A percentile compares a stretch with the other conserved stretches of the same genome.
Evolutionary conservation across 2,888 invertebrate species (phyloP).

Genomic region (Coremacera marginata): DNA sequence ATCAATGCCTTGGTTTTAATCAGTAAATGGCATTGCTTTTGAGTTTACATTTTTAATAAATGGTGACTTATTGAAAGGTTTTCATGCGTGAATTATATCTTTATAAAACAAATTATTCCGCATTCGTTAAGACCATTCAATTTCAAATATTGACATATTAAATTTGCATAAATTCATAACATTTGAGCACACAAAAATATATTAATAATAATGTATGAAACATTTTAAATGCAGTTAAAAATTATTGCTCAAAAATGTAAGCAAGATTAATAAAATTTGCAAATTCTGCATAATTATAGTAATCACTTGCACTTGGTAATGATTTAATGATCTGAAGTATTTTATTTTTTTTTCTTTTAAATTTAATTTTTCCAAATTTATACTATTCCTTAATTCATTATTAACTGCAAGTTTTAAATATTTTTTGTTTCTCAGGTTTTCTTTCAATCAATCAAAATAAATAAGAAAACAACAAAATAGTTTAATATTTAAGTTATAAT

Average conservation of each 20-base stretch:
- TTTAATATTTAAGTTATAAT: slow-evolving; percentile 4
- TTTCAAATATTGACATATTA: too few species aligned
- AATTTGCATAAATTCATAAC: slow-evolving; percentile 1
- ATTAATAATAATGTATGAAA: neutral
- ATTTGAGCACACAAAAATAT: slow-evolving; percentile 18
- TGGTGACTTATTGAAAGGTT: neutral
- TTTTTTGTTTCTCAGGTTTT: slow-evolving; percentile 32
- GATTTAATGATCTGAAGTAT: neutral
- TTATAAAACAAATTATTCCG: neutral
- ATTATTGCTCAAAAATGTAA: neutral
- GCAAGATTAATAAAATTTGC: neutral
- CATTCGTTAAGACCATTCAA: neutral
- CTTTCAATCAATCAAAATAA: neutral
- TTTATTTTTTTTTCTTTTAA: neutral
- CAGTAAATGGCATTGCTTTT: neutral
- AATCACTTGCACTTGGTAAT: slow-evolving; percentile 34
- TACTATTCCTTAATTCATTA: slow-evolving; percentile 2
- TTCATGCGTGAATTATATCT: neutral
- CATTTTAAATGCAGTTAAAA: slow-evolving; percentile 3
- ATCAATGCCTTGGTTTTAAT: neutral
- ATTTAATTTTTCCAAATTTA: neutral
- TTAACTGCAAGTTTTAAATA: slow-evolving; percentile 34
- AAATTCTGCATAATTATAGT: slow-evolving; percentile 20
- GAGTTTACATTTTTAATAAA: neutral
- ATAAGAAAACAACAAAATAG: neutral